Evolutionary conservation across 2,113 vertebrate species (phyloP).

Genomic region (Platichthys flesus): DNA sequence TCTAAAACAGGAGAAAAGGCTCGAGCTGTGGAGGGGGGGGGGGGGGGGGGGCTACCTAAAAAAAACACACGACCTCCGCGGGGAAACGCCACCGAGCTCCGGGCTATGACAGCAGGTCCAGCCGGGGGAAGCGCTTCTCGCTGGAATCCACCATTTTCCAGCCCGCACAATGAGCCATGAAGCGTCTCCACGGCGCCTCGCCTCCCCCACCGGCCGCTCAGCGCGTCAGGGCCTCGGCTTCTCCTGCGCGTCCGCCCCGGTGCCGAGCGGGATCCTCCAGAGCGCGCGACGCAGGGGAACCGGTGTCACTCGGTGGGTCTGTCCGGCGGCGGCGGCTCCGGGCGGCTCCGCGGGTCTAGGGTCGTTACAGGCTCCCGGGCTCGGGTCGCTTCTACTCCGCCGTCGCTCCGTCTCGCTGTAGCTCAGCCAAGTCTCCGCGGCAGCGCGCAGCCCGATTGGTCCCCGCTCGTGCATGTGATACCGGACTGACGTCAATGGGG

Average conservation of each 20-base stretch:
- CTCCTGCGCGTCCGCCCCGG: slow-evolving; percentile 67
- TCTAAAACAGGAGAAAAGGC: slow-evolving; percentile 25
- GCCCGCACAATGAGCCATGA: slow-evolving; percentile 30
- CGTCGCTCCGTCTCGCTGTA: slow-evolving; percentile 67
- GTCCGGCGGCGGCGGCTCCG: slow-evolving; percentile 50
- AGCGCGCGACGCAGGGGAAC: neutral
- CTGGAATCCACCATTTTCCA: slow-evolving; percentile 73
- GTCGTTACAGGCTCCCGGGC: slow-evolving; percentile 58
- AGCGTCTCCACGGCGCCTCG: slow-evolving; percentile 69
- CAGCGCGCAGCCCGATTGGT: slow-evolving; percentile 78
- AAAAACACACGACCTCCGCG: slow-evolving; percentile 62
- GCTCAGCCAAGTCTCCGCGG: slow-evolving; percentile 75
- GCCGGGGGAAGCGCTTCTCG: slow-evolving; percentile 10
- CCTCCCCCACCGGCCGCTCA: slow-evolving; percentile 38
- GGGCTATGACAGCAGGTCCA: slow-evolving; percentile 32
- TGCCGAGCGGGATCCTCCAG: slow-evolving; percentile 69
- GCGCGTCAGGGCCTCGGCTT: slow-evolving; percentile 79
- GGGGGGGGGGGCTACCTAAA: slow-evolving; percentile 19
- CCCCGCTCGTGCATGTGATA: slow-evolving; percentile 79
- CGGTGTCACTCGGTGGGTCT: too few relatives aligned
- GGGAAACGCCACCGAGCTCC: slow-evolving; percentile 17
- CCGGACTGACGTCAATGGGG: slow-evolving; percentile 87
- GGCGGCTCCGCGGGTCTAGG: slow-evolving; percentile 27
- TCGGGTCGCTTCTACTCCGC: slow-evolving; percentile 69
- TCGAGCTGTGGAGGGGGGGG: slow-evolving; percentile 9